Conservation (phyloP, 2,797 vertebrate genomes). For the Crocidura indochinensis region DNA sequence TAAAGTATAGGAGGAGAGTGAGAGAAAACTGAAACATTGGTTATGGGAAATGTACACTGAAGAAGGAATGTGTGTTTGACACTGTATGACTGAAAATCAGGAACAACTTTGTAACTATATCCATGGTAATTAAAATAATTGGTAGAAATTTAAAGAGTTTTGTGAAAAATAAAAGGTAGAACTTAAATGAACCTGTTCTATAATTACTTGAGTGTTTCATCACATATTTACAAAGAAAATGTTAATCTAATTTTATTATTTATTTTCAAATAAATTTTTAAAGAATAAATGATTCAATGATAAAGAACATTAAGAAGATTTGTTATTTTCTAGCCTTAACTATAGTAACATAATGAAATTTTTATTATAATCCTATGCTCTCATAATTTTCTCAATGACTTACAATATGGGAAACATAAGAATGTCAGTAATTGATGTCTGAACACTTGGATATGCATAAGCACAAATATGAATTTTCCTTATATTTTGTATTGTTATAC, state of each 20-base stretch:
- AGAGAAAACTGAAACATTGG: no score
- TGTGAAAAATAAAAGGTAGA: no score
- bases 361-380: background rate
- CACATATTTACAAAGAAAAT: conserved; percentile 25
- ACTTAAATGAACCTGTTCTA: background rate
- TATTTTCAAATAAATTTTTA: conserved; percentile 38
- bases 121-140: no score
- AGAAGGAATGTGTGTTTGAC: no score
- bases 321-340: background rate
- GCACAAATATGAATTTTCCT: background rate
- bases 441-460: background rate
- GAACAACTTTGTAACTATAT: no score
- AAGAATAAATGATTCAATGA: background rate
- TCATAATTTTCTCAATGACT: background rate
- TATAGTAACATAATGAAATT: background rate
- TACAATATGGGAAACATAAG: conserved; percentile 35
- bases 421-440: background rate
- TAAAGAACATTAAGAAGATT: background rate
- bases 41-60: no score
- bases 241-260: background rate
- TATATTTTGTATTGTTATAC: background rate
- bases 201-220: conserved; percentile 13
- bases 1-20: background rate
- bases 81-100: no score
- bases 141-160: no score